Percentiles rank a stretch among this genome's conserved stretches.
phyloP scores from a whole-genome alignment of 1,140 invertebrate genomes.

The Anoplophora glabripennis region DNA sequence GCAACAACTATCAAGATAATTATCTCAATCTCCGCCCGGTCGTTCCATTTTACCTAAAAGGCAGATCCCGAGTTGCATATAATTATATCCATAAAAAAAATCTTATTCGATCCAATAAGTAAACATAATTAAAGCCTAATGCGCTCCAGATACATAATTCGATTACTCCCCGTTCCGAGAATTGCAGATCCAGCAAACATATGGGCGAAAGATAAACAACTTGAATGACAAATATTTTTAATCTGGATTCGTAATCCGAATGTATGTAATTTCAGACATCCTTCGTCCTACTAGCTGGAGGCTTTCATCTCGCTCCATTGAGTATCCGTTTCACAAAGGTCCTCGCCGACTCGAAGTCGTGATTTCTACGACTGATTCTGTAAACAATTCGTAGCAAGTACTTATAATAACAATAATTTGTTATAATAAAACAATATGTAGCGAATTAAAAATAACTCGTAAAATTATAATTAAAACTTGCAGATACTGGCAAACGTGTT shows the following conservation, averaged over 20 bases:
- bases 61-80: background rate
- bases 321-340: too few species aligned
- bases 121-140: conserved; percentile 23
- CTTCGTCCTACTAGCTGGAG: conserved; percentile 2
- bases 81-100: conserved; percentile 8
- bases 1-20: background rate
- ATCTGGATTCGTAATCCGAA: conserved; percentile 1
- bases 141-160: conserved; percentile 26
- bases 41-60: conserved; percentile 9
- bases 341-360: too few species aligned
- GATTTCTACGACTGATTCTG: too few species aligned
- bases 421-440: too few species aligned
- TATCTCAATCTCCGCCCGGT: conserved; percentile 23
- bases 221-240: conserved; percentile 21
- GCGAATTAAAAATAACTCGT: too few species aligned
- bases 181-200: conserved; percentile 23
- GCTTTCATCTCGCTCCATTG: too few species aligned
- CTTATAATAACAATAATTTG: too few species aligned
- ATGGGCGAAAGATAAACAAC: conserved; percentile 25
- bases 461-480: too few species aligned
- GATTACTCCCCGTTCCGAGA: conserved; percentile 22
- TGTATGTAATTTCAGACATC: conserved; percentile 13
- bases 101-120: conserved; percentile 13
- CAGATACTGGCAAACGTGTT: too few species aligned
- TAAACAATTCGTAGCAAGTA: too few species aligned